Evolutionary conservation across 2,113 vertebrate genomes (phyloP).

Genomic region (Pelmatolapia mariae): DNA sequence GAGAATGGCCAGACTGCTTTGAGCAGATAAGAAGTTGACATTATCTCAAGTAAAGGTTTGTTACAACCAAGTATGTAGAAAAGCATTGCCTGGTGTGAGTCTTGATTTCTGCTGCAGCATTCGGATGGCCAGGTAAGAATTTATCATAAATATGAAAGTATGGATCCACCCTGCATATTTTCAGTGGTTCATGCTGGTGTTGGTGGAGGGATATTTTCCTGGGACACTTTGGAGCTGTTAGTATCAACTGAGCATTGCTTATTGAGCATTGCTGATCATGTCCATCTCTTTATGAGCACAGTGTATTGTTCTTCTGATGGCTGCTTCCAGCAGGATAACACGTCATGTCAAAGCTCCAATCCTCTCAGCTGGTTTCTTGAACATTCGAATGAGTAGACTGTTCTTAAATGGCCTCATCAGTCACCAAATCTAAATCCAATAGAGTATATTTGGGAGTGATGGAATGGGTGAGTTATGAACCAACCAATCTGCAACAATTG

Average conservation of each 20-base stretch:
- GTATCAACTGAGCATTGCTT: neutral
- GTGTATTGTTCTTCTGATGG: neutral
- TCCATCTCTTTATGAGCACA: neutral
- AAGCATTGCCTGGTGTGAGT: neutral
- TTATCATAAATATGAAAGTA: neutral
- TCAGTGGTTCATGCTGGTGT: neutral
- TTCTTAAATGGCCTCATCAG: neutral
- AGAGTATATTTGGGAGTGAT: neutral
- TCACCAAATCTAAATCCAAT: neutral
- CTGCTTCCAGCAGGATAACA: neutral
- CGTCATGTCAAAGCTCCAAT: neutral
- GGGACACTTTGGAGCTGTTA: neutral
- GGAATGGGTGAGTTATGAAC: neutral
- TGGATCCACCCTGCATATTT: neutral
- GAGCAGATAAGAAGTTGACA: neutral
- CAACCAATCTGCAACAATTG: neutral
- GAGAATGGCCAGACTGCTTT: neutral
- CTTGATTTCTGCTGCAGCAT: neutral
- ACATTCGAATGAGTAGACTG: neutral
- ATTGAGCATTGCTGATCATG: neutral
- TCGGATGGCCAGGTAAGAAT: neutral
- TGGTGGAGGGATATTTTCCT: neutral
- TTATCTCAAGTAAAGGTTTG: neutral
- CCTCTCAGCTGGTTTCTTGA: neutral
- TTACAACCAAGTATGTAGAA: neutral